Base-by-base conservation (phyloP, 2,113 vertebrate species). In the Prolemur simus region DNA sequence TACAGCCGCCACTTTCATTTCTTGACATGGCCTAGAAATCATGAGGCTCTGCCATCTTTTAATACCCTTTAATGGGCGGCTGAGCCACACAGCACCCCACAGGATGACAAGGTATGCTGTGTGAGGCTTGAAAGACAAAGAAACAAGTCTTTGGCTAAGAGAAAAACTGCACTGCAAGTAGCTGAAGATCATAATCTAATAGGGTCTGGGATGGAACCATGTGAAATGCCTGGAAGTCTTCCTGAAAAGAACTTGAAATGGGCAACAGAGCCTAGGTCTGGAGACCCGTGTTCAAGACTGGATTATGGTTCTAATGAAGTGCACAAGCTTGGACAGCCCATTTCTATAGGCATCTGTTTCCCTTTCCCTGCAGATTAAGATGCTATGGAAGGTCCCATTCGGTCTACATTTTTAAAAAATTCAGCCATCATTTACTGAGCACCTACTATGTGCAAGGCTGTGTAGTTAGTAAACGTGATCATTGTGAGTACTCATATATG, bases 191-290 rank as follows among this genome's bases (percentile, higher is more conserved):
- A 69, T 45, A 52, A 94, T 17, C 27, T 1, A n/a, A 8, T 13
- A 86, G 69, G n/a, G 60, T 68, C 49, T 56, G 58, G 64, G 2
- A 47, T 1, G 23, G 74, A 49, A 45, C 14, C 37, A 81, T 25
- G 9, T 2, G 73, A 69, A 42, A 76, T 49, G 49, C 66, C 58
- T 91, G 60, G n/a, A 66, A 45, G 89, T 47, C 78, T 93, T 71
- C 58, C 47, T 12, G 60, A 39, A 39, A 69, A 54, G n/a, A 78
- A 60, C 42, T 9, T 4, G 47, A 89, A 80, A 8, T 78, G 64
- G 80, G 73, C 56, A 84, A 73, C 0, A 34, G 12, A 84, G 52
- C 4, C 27, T 15, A 64, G 68, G 52, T n/a, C 74, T 82, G 47
- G 37, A 95, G 58, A 77, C 0, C 0, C 32, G 15, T 39, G 18